Percentiles rank a stretch among this genome's conserved stretches.
Evolutionary conservation across 2,888 invertebrate species (phyloP).

Genomic region (Hesperia comma): DNA sequence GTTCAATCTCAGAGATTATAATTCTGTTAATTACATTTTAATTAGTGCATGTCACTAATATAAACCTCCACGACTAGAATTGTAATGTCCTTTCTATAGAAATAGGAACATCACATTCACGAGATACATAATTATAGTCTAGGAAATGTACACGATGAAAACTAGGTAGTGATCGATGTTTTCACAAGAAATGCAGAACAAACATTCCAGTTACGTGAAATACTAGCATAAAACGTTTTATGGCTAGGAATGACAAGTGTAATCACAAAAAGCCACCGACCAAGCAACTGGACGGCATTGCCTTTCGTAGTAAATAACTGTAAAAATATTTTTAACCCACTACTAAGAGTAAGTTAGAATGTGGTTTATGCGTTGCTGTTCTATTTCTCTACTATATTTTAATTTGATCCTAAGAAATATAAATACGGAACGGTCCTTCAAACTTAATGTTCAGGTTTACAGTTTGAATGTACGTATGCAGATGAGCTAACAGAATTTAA

Average conservation of each 20-base stretch:
- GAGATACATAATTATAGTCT: no score
- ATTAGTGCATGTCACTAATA: no score
- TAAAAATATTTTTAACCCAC: constrained; percentile 15
- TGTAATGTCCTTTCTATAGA: no score
- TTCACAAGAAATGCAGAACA: constrained; percentile 13
- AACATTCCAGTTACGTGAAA: constrained; percentile 7
- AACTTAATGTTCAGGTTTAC: neutral
- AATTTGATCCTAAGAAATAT: neutral
- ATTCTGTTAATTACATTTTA: no score
- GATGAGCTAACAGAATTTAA: no score
- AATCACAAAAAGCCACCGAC: constrained; percentile 23
- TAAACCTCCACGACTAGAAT: no score
- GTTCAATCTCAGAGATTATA: no score
- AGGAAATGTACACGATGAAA: neutral
- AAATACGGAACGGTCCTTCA: neutral
- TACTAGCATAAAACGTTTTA: constrained; percentile 14
- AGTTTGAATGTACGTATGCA: no score
- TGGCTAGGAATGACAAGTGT: constrained; percentile 5
- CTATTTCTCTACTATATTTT: neutral
- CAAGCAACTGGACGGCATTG: constrained; percentile 6
- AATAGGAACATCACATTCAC: no score
- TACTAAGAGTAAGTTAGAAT: neutral
- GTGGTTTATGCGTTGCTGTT: neutral
- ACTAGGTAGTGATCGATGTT: neutral
- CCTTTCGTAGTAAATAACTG: constrained; percentile 28